phyloP scores from a whole-genome alignment of 2,888 invertebrate genomes.

The Leptopilina syphax region DNA sequence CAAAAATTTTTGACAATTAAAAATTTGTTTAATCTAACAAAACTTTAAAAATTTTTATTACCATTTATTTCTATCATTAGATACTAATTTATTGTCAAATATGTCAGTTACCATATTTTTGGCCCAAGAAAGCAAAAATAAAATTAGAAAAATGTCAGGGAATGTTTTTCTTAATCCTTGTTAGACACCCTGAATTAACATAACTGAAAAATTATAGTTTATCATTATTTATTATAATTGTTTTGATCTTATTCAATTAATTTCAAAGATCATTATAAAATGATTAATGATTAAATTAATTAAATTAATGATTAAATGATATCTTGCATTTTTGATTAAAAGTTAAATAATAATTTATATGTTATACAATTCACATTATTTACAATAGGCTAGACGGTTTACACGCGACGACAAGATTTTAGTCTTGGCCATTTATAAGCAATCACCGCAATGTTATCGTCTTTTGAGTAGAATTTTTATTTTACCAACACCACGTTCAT shows the following conservation, averaged over 20 bases:
- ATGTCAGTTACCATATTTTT: too few relatives aligned
- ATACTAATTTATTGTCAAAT: too few relatives aligned
- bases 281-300: neutral
- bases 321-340: neutral
- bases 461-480: conserved; percentile 22
- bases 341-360: neutral
- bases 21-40: too few relatives aligned
- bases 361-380: neutral
- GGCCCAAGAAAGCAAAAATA: too few relatives aligned
- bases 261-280: neutral
- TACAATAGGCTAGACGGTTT: conserved; percentile 1
- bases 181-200: too few relatives aligned
- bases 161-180: too few relatives aligned
- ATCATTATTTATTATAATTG: neutral
- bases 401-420: conserved; percentile 21
- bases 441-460: conserved; percentile 22
- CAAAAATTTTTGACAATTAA: too few relatives aligned
- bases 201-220: neutral
- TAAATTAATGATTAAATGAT: too few relatives aligned
- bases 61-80: too few relatives aligned
- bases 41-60: too few relatives aligned
- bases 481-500: conserved; percentile 2
- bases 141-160: too few relatives aligned
- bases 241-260: neutral
- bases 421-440: conserved; percentile 14